phyloP scores from a whole-genome alignment of 2,888 invertebrate species.

The Scaeva pyrastri region DNA sequence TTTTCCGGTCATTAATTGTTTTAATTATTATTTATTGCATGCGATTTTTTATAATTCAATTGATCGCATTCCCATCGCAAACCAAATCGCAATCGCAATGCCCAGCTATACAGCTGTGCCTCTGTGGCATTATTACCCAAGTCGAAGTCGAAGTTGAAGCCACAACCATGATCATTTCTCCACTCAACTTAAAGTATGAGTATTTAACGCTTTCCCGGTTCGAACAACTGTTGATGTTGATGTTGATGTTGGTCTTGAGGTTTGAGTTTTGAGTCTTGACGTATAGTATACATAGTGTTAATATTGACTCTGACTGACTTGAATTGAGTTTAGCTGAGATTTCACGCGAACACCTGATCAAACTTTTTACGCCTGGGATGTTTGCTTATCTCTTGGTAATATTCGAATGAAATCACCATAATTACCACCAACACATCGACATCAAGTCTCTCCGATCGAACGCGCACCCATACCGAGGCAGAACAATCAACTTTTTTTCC shows the following conservation, averaged over 20 bases:
- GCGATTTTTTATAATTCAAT: conserved; percentile 69
- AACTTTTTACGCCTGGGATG: conserved; percentile 69
- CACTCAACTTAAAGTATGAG: conserved; percentile 15
- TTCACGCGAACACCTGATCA: conserved; percentile 76
- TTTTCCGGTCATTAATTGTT: conserved; percentile 71
- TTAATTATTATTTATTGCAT: conserved; percentile 74
- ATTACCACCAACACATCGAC: conserved; percentile 48
- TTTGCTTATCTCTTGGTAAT: conserved; percentile 75
- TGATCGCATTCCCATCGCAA: conserved; percentile 51
- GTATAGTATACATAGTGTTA: conserved; percentile 9
- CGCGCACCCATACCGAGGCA: neutral
- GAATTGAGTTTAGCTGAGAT: conserved; percentile 56
- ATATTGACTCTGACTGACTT: conserved; percentile 54
- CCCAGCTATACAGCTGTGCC: neutral
- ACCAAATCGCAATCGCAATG: conserved; percentile 17
- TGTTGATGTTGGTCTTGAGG: conserved; percentile 18
- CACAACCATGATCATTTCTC: conserved; percentile 64
- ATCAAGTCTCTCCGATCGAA: neutral
- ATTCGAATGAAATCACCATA: conserved; percentile 70
- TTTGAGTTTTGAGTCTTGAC: conserved; percentile 25
- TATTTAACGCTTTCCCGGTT: conserved; percentile 63
- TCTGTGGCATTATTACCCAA: neutral
- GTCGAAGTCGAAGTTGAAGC: neutral
- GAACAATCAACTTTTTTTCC: conserved; percentile 35
- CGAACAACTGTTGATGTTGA: conserved; percentile 31